Base-by-base conservation (phyloP, 2,797 vertebrate species). In the Gymnoscopelus braueri region DNA sequence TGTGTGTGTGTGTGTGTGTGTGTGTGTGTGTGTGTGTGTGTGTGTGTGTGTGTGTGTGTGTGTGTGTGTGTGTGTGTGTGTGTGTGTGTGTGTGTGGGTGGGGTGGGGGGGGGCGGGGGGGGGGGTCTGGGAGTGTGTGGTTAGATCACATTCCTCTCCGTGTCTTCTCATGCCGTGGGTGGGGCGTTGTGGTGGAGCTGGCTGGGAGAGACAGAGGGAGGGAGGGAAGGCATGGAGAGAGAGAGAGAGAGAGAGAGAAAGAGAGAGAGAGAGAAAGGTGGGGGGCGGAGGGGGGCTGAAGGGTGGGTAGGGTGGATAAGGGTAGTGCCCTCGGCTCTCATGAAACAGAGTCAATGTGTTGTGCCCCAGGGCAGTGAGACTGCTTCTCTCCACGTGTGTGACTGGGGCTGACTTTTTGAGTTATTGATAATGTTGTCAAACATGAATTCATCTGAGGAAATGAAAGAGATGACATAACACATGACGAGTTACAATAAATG, bases 101-200 rank as follows among this genome's bases (percentile, higher is more conserved):
- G 15, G 6, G 19, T 49, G 56, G 67, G n/a, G 60, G 69, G 78
- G 12, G 75, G 73, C 84, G 89, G 55, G 87, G 82, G 82, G 88
- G 85, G 80, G 53, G 74, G 90, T 86, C 75, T 82, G 65, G 75
- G 82, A 90, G 61, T 78, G 76, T 85, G 91, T 51, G 87, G 86
- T 92, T 90, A 86, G 65, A 59, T 90, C 90, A 82, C 71, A 55
- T 93, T 95, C 87, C 88, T 86, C 55, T 54, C 76, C 84, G 81
- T 75, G 83, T 90, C 91, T 91, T 92, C 91, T 92, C 91, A 88
- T 81, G 83, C 87, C 82, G 88, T 89, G 67, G 72, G 89, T 89
- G 89, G 86, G 83, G 87, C 84, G 60, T 67, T 88, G 53, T 84
- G 67, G 86, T 50, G 82, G 83, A 84, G 69, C 78, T 72, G 87